A percentile compares a stretch with the other conserved stretches of the same genome.
These are phyloP conservation scores for Euleptes europaea DNA, from an alignment of 2,113 vertebrate species.

Conservation along the genomic window DNA sequence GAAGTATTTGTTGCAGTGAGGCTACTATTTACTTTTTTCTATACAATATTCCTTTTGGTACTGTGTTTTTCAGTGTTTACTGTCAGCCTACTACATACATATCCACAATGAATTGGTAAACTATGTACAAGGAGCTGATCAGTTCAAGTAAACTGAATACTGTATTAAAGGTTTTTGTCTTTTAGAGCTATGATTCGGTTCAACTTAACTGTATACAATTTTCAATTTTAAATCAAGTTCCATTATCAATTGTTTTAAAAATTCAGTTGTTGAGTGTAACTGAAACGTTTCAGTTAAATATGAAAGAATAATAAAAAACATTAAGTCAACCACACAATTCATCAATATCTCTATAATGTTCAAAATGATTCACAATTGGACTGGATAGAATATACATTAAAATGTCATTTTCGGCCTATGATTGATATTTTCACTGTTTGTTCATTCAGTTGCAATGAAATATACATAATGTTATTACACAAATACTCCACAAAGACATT, in stretches of 20 bases:
- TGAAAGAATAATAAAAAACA: conserved; percentile 93
- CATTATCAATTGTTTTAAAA: conserved; percentile 77
- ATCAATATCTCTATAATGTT: conserved; percentile 95
- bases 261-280: conserved; percentile 81
- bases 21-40: conserved; percentile 80
- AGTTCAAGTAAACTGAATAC: conserved; percentile 94
- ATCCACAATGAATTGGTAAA: conserved; percentile 98
- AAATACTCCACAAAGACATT: conserved; percentile 84
- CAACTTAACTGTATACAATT: conserved; percentile 84
- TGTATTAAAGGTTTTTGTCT: conserved; percentile 92
- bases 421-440: conserved; percentile 78
- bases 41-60: conserved; percentile 88
- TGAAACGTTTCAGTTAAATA: conserved; percentile 82
- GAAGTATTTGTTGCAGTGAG: conserved; percentile 86
- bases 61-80: conserved; percentile 85
- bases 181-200: conserved; percentile 86
- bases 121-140: conserved; percentile 91
- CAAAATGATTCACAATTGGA: conserved; percentile 93
- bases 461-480: conserved; percentile 84
- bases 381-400: conserved; percentile 84
- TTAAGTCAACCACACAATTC: conserved; percentile 96
- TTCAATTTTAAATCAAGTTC: conserved; percentile 84
- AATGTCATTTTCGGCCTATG: conserved; percentile 79
- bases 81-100: conserved; percentile 87
- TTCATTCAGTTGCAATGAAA: conserved; percentile 84